phyloP scores from a whole-genome alignment of 2,888 invertebrate genomes.

The Thera britannica region DNA sequence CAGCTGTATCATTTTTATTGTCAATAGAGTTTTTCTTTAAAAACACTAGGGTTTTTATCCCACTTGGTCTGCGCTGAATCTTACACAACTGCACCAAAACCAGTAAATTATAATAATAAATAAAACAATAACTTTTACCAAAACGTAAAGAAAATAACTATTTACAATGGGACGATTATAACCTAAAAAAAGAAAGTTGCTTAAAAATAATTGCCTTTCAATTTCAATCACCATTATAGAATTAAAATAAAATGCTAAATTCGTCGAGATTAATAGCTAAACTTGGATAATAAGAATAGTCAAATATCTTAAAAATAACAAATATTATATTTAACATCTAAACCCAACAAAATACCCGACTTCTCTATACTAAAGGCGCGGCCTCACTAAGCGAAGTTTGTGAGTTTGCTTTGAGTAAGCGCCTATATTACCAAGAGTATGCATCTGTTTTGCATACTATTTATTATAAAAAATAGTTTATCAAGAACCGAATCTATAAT shows the following conservation, averaged over 20 bases:
- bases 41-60: too few species aligned
- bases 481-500: too few species aligned
- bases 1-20: too few species aligned
- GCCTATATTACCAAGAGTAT: neutral
- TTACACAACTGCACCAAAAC: neutral
- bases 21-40: too few species aligned
- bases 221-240: neutral
- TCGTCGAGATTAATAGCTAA: conserved; percentile 3
- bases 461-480: too few species aligned
- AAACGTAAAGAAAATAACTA: conserved; percentile 25
- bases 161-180: conserved; percentile 7
- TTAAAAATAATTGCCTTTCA: conserved; percentile 14
- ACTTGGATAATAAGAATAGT: neutral
- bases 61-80: too few species aligned
- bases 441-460: neutral
- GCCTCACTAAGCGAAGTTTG: neutral
- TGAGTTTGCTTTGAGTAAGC: neutral
- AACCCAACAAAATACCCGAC: conserved; percentile 12
- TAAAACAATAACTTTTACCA: conserved; percentile 21
- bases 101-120: conserved; percentile 7
- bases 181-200: conserved; percentile 8
- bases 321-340: conserved; percentile 4
- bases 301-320: conserved; percentile 1
- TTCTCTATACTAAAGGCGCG: neutral
- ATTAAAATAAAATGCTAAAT: conserved; percentile 4